phyloP scores from a whole-genome alignment of 2,888 invertebrate species.

The Andrena camellia region DNA sequence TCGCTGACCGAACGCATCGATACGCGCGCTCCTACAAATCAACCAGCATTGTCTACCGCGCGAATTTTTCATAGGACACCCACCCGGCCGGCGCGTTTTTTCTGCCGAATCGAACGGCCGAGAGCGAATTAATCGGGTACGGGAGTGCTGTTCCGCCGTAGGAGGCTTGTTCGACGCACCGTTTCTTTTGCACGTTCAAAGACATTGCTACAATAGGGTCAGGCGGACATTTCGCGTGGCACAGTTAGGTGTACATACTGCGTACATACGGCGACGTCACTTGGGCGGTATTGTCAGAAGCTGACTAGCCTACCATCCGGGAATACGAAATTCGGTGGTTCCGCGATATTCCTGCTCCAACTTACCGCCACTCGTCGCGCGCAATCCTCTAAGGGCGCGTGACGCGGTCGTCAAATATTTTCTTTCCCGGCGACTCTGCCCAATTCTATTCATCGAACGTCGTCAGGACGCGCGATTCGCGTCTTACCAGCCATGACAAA shows the following conservation, averaged over 20 bases:
- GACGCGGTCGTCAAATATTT: conserved; percentile 52
- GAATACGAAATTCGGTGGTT: conserved; percentile 81
- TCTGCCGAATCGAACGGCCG: neutral
- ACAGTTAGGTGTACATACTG: conserved; percentile 72
- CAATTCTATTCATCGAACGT: conserved; percentile 48
- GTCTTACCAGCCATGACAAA: conserved; percentile 22
- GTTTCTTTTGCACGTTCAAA: conserved; percentile 59
- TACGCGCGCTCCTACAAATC: conserved; percentile 54
- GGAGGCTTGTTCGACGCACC: neutral
- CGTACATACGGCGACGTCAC: conserved; percentile 77
- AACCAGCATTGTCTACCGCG: conserved; percentile 53
- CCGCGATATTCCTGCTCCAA: conserved; percentile 66
- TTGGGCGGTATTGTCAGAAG: conserved; percentile 82
- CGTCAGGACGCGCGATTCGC: conserved; percentile 17
- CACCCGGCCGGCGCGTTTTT: neutral
- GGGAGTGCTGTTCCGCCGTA: neutral
- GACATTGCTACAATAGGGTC: conserved; percentile 78
- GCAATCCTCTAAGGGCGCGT: conserved; percentile 58
- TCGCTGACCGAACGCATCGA: conserved; percentile 53
- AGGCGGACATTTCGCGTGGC: conserved; percentile 77
- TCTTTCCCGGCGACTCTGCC: conserved; percentile 36
- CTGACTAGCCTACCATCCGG: conserved; percentile 78
- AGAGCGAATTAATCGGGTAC: neutral
- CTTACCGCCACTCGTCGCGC: conserved; percentile 46
- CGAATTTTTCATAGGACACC: conserved; percentile 48